Base-by-base conservation (phyloP, 2,113 vertebrate genomes). In the Morone chrysops region DNA sequence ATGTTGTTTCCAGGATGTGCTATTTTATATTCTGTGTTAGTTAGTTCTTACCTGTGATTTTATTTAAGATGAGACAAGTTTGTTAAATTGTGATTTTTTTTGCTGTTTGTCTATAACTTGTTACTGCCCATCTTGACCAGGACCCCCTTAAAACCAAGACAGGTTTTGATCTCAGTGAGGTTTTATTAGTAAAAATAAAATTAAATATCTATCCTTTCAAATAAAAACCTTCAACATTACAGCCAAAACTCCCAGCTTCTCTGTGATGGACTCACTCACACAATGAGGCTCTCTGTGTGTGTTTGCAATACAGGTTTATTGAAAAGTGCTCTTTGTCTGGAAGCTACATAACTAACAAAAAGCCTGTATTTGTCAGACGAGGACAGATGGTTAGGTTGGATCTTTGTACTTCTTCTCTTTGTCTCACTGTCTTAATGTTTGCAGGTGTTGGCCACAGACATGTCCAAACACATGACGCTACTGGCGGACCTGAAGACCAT, bases 391-490 rank as follows among this genome's bases (percentile, higher is more conserved):
- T 41, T 36, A 22, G 14, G 9, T 76, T 62, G n/a, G 13, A 36
- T 43, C 38, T 36, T 60, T 59, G 20, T 25, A 13, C n/a, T 41
- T 67, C 17, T 22, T 17, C 47, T 38, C 40, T 48, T 14, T 70
- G 11, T 51, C 17, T 25, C 2, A 17, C 4, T 53, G 18, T 89
- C 5, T 80, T 18, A 0, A 3, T 51, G 78, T 73, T 12, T 88
- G 13, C 87, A 98, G 97, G 97, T 98, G 80, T 69, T 97, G 91
- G 97, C 96, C 50, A 98, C 97, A 0, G 97, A 98, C 86, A 97
- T 98, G 97, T 98, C 97, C 84, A 98, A 98, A 90, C 97, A 98
- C 94, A 98, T 98, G 97, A 97, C 95, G 20, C 92, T 98, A 16
- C 89, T 98, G 90, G 97, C 96, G 0, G 97, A 98, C 50, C 92